Evolutionary conservation across 2,797 vertebrate species (phyloP).

Genomic region (Anas georgica): DNA sequence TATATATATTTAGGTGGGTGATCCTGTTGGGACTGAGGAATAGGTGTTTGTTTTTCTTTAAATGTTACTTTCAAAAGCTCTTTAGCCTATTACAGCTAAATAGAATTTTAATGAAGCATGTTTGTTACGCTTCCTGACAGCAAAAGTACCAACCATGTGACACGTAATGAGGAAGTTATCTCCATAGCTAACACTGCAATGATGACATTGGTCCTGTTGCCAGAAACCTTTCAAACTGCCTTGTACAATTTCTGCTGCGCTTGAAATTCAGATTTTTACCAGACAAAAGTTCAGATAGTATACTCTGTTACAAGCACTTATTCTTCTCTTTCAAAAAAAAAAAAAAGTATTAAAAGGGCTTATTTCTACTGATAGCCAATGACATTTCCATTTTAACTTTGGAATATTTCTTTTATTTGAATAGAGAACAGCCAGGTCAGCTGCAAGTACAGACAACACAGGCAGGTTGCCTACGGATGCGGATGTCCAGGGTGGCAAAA

Average conservation of each 20-base stretch:
- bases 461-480: neutral
- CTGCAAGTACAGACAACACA: neutral
- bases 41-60: slow-evolving; percentile 4
- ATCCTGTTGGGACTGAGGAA: neutral
- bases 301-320: neutral
- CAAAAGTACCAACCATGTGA: slow-evolving; percentile 30
- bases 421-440: neutral
- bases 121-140: slow-evolving; percentile 53
- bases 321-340: neutral
- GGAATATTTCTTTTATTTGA: neutral
- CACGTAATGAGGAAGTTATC: slow-evolving; percentile 25
- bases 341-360: neutral
- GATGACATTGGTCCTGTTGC: neutral
- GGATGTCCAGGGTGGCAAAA: neutral
- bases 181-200: slow-evolving; percentile 1
- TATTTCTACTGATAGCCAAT: neutral
- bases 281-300: neutral
- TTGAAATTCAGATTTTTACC: neutral
- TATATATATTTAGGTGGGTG: neutral
- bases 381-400: neutral
- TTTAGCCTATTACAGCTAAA: slow-evolving; percentile 46
- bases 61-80: slow-evolving; percentile 49
- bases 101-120: slow-evolving; percentile 46
- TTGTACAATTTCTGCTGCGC: neutral
- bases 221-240: neutral